Evolutionary conservation across 2,797 vertebrate species (phyloP).

Genomic region (Lates japonicus): DNA sequence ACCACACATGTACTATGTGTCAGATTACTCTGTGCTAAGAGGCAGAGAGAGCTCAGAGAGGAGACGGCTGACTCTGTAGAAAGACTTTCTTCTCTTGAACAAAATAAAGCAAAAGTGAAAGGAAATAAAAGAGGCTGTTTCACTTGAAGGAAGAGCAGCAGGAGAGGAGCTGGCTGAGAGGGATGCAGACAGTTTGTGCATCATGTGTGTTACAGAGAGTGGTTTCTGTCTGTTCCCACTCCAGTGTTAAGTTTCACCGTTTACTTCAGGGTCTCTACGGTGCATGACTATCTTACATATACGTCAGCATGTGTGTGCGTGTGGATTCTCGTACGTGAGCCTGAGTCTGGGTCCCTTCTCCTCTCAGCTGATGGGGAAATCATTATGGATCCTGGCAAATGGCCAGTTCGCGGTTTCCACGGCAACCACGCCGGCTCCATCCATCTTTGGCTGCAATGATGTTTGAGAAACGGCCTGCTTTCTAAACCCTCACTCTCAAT

Average conservation of each 20-base stretch:
- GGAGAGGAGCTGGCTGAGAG: conserved; percentile 21
- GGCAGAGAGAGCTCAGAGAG: conserved; percentile 20
- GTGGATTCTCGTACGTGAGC: conserved; percentile 13
- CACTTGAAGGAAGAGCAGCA: conserved; percentile 23
- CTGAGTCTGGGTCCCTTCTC: conserved; percentile 53
- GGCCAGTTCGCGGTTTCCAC: conserved; percentile 84
- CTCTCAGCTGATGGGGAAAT: conserved; percentile 81
- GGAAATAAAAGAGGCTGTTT: conserved; percentile 24
- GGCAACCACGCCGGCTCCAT: conserved; percentile 80
- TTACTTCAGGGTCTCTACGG: conserved; percentile 7
- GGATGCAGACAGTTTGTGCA: conserved; percentile 6
- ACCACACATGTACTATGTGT: conserved; percentile 22
- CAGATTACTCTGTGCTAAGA: conserved; percentile 31
- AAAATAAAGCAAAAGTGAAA: conserved; percentile 43
- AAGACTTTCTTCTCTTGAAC: conserved; percentile 43
- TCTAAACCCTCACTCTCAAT: conserved; percentile 72
- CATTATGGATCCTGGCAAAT: conserved; percentile 86
- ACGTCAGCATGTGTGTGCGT: conserved; percentile 10
- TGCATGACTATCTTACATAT: background rate
- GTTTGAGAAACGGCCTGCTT: conserved; percentile 75
- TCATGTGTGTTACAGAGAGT: conserved; percentile 5
- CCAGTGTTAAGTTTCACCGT: conserved; percentile 12
- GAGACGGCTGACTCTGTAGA: conserved; percentile 7
- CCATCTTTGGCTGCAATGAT: conserved; percentile 72
- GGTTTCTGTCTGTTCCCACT: conserved; percentile 32